Evolutionary conservation across 2,113 vertebrate genomes (phyloP), one percentile per base, ranked within the genome.

Genomic region (Cyprinus carpio): DNA sequence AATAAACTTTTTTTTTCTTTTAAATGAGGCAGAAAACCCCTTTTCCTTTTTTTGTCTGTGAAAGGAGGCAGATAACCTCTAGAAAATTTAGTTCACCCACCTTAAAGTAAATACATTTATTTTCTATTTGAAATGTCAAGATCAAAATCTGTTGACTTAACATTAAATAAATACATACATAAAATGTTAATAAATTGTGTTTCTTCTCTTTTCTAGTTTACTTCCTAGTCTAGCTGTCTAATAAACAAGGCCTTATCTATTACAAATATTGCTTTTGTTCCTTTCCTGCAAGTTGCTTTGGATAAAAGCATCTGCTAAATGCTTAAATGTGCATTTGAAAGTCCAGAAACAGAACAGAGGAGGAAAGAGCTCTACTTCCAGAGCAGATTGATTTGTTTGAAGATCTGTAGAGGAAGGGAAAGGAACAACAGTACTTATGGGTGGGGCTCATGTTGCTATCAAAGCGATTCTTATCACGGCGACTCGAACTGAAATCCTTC

Each of bases 401-500:
- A 11, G 23, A 54, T 34, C 20, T 10, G 12, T 37, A 29, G 31
- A 11, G 23, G 25, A n/a, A 27, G 43, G 5, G 40, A 64, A 64
- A 77, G 7, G 3, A 77, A 13, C 64, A 43, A 4, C 78, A 75
- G 40, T n/a, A 46, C 64, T 74, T 25, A 29, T 18, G 80, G 71
- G 71, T 81, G 62, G 74, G 81, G 82, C 43, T 81, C 16, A 27
- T 27, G 5, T 89, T 34, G 86, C 75, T 75, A 90, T 87, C 34
- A 29, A 75, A 69, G 77, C 13, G 88, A 92, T 92, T 89, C 83
- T 69, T 31, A 92, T 94, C 90, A 89, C 84, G 85, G 82, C 58
- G 23, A 72, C 8, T 43, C 43, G 27, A 40, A 75, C 85, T 86
- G 81, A 88, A 71, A 64, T 86, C 75, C 88, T 86, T 90, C 87